Evolutionary conservation across 2,888 invertebrate genomes (phyloP).

Genomic region (Furcula furcula): DNA sequence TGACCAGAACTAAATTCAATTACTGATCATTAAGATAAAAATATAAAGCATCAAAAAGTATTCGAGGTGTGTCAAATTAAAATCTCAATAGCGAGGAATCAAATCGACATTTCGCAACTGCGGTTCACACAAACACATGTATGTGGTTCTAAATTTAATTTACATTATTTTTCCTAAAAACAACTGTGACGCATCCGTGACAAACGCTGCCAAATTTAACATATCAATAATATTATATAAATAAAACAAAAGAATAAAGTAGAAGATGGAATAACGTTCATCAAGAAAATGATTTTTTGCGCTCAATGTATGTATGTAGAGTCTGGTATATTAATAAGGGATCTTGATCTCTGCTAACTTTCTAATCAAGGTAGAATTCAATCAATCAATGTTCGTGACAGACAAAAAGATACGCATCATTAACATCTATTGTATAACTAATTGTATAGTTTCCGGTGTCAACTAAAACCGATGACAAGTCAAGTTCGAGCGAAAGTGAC

Average conservation of each 20-base stretch:
- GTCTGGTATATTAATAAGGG: too few relatives aligned
- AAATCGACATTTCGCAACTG: constrained; percentile 12
- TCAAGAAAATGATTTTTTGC: too few relatives aligned
- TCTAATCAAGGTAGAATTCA: constrained; percentile 9
- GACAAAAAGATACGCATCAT: constrained; percentile 11
- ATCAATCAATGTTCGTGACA: constrained; percentile 1
- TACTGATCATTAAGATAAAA: too few relatives aligned
- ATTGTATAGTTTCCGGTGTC: constrained; percentile 17
- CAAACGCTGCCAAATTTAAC: too few relatives aligned
- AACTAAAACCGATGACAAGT: constrained; percentile 20
- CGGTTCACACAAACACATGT: constrained; percentile 21
- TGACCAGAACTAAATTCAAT: too few relatives aligned
- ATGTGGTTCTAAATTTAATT: constrained; percentile 3
- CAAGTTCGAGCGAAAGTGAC: constrained; percentile 68
- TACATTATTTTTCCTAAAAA: constrained; percentile 8
- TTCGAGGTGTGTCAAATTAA: too few relatives aligned
- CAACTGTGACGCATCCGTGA: constrained; percentile 13
- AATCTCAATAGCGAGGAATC: too few relatives aligned
- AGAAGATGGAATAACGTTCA: too few relatives aligned
- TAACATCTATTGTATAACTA: constrained; percentile 25
- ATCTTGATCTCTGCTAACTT: constrained; percentile 2
- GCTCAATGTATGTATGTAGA: too few relatives aligned
- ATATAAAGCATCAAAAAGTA: too few relatives aligned
- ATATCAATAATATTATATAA: not conserved
- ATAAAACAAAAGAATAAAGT: too few relatives aligned